Conservation (phyloP, 1,140 invertebrate species). For the Trinorchestia longiramus region DNA sequence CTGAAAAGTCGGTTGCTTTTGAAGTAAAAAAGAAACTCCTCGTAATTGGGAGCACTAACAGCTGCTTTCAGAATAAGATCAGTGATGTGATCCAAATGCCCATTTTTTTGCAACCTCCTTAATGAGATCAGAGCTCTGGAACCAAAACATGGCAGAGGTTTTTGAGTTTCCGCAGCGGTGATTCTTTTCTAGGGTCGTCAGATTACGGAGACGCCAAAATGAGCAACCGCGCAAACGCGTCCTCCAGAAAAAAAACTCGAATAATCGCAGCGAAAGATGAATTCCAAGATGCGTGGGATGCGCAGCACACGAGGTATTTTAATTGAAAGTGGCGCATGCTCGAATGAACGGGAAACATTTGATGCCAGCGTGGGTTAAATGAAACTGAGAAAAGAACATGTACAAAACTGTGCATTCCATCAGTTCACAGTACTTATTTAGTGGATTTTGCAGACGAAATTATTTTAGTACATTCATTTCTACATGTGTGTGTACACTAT, state of each 20-base stretch:
- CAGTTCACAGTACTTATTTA: neutral
- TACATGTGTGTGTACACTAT: neutral
- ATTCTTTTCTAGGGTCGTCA: neutral
- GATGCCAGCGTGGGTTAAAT: neutral
- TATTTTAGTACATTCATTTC: neutral
- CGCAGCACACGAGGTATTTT: neutral
- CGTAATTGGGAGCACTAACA: slow-evolving; percentile 13
- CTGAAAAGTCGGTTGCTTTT: neutral
- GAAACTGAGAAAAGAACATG: neutral
- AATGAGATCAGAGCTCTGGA: slow-evolving; percentile 18
- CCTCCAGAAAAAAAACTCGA: neutral
- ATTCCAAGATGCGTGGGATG: slow-evolving; percentile 6
- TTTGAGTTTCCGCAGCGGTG: slow-evolving; percentile 4
- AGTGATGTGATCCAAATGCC: neutral
- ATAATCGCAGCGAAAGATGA: neutral
- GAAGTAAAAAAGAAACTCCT: neutral
- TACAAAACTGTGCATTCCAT: neutral
- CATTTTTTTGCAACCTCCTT: neutral
- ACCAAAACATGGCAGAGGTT: neutral
- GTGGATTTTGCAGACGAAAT: neutral
- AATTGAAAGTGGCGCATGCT: neutral
- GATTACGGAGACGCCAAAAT: slow-evolving; percentile 12
- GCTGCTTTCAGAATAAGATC: slow-evolving; percentile 2
- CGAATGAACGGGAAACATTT: neutral
- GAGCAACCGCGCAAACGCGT: neutral